phyloP scores from a whole-genome alignment of 2,888 invertebrate species.

The Heteromurus nitidus region DNA sequence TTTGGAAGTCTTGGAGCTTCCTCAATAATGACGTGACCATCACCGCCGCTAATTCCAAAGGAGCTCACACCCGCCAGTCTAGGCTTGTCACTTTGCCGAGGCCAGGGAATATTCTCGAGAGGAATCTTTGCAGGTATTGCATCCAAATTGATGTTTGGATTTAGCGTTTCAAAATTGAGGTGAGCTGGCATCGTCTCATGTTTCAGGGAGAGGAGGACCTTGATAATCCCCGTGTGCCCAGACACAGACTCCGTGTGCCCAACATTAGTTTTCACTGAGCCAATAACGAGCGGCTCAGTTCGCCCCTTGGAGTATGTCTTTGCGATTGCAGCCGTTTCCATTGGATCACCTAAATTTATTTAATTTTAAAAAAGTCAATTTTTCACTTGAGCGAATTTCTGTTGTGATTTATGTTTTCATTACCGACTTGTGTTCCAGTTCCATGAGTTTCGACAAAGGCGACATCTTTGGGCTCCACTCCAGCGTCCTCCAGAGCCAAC shows the following conservation, averaged over 20 bases:
- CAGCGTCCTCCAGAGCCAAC: constrained; percentile 72
- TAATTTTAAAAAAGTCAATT: constrained; percentile 23
- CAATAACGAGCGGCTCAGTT: neutral
- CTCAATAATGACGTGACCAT: no score
- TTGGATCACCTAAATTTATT: constrained; percentile 75
- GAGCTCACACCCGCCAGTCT: no score
- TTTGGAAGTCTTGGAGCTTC: neutral
- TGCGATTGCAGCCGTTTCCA: constrained; percentile 36
- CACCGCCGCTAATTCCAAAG: no score
- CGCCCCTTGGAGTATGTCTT: neutral
- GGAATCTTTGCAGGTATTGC: constrained; percentile 64
- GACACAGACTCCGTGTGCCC: constrained; percentile 59
- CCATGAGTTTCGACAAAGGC: constrained; percentile 64
- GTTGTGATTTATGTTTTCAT: constrained; percentile 38
- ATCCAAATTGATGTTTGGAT: neutral
- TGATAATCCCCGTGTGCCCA: constrained; percentile 28
- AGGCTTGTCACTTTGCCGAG: constrained; percentile 8
- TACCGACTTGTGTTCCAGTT: constrained; percentile 32
- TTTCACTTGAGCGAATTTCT: constrained; percentile 23
- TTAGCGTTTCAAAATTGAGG: constrained; percentile 71
- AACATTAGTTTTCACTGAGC: constrained; percentile 26
- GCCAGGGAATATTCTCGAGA: constrained; percentile 9
- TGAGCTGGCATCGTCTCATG: constrained; percentile 74
- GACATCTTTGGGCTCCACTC: constrained; percentile 74
- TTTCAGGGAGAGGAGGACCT: constrained; percentile 43